Evolutionary conservation across 2,888 invertebrate genomes (phyloP).

Genomic region (Ectemnius continuus): DNA sequence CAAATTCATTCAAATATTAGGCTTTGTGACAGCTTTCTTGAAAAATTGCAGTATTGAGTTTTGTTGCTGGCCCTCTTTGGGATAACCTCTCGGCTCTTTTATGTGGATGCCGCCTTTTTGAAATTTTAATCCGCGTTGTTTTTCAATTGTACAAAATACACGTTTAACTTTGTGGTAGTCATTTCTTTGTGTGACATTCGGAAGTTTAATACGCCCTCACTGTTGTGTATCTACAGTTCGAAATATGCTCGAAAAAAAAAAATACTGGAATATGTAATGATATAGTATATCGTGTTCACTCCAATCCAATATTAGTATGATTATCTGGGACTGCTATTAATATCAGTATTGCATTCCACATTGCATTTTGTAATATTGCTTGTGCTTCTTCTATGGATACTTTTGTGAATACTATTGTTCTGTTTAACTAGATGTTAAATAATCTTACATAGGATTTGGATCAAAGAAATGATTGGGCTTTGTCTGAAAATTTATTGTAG

Average conservation of each 20-base stretch:
- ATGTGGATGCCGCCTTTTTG: conserved; percentile 35
- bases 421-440: too few species aligned
- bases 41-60: conserved; percentile 24
- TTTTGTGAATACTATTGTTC: too few species aligned
- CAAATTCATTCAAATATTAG: too few species aligned
- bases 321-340: conserved; percentile 1
- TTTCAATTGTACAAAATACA: not conserved
- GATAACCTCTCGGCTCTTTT: conserved; percentile 56
- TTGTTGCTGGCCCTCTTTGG: conserved; percentile 23
- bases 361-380: not conserved
- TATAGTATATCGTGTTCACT: conserved; percentile 3
- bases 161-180: not conserved
- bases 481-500: conserved; percentile 35
- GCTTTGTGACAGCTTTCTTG: not conserved
- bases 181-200: not conserved
- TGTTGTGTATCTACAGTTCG: not conserved
- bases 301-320: not conserved
- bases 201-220: too few species aligned
- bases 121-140: conserved; percentile 23
- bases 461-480: not conserved
- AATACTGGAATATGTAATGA: not conserved
- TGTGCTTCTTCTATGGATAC: not conserved
- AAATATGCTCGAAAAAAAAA: not conserved
- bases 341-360: not conserved
- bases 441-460: too few species aligned